Evolutionary conservation across 2,797 vertebrate genomes (phyloP).

Genomic region (Sebastes dallii): DNA sequence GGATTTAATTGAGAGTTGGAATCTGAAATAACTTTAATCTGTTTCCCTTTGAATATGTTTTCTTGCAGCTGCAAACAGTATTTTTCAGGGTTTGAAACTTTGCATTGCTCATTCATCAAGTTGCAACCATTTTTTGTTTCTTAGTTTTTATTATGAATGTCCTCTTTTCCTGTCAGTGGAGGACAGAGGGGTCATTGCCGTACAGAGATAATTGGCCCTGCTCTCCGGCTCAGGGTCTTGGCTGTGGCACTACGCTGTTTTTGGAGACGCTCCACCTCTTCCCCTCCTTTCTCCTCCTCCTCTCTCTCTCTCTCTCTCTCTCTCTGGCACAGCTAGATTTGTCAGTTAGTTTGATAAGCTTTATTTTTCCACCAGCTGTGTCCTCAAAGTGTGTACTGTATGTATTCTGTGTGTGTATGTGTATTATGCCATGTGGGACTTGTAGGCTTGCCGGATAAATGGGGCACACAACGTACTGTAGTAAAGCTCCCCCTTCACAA

Average conservation of each 20-base stretch:
- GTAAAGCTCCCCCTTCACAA: slow-evolving; percentile 17
- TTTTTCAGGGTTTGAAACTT: not conserved
- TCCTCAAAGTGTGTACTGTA: slow-evolving; percentile 32
- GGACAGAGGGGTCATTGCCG: slow-evolving; percentile 3
- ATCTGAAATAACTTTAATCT: not conserved
- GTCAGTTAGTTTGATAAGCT: slow-evolving; percentile 36
- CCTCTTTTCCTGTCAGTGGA: slow-evolving; percentile 1
- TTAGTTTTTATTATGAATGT: not conserved
- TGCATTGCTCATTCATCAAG: not conserved
- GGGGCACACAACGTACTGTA: slow-evolving; percentile 26
- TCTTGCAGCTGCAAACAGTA: not conserved
- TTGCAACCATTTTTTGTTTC: not conserved
- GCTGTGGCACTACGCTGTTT: not conserved
- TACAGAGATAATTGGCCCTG: not conserved
- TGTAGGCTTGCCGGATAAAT: slow-evolving; percentile 29
- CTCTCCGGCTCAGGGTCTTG: slow-evolving; percentile 1
- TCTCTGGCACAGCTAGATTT: slow-evolving; percentile 10
- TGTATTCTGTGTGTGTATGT: slow-evolving; percentile 28
- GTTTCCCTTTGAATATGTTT: not conserved
- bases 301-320: not conserved
- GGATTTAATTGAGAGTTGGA: slow-evolving; percentile 1
- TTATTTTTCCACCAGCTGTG: slow-evolving; percentile 51
- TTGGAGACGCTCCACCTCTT: slow-evolving; percentile 24
- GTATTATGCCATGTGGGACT: slow-evolving; percentile 15
- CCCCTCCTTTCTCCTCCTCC: not conserved